Base-by-base conservation (phyloP, 2,113 vertebrate genomes). In the Bettongia penicillata region DNA sequence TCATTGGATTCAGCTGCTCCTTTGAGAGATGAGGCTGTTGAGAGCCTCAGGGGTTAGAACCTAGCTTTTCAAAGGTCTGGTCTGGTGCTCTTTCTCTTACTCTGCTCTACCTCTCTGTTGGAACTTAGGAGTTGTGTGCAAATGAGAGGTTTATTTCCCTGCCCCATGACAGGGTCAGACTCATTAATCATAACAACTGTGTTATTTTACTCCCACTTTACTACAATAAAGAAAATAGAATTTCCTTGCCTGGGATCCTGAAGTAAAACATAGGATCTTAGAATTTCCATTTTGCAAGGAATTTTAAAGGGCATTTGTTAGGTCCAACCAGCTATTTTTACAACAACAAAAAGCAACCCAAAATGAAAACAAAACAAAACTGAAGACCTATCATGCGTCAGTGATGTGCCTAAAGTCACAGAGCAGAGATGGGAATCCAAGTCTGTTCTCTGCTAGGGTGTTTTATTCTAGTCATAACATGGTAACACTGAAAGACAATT, bases 91-190 rank as follows among this genome's bases (percentile, higher is more conserved):
- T 91, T 96, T 93, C 77, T 53, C n/a, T 51, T 90, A 0, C 94
- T 26, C 84, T 89, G 51, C 10, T 51, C 90, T 91, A 8, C 50
- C 6, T 94, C 19, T 53, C 25, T 93, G 51, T 91, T 92, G 55
- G 91, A 94, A 92, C 37, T 51, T 92, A 90, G 95, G 24, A 25
- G 8, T 84, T 84, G 6, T 90, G 14, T 93, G 26, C n/a, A 51
- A 94, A 25, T 77, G 55, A 77, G 89, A 61, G 92, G 25, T 55
- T 91, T 95, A 96, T 84, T 84, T 84, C 19, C 16, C n/a, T 43
- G 37, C n/a, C n/a, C 37, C 19, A n/a, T 49, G 8, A 19, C n/a
- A 95, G 43, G 2, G 22, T 89, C 90, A 90, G 4, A 48, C 7
- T 93, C 49, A 53, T 89, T 90, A 94, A 92, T 24, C 8, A 92